Evolutionary conservation across 2,888 invertebrate species (phyloP).

Genomic region (Lissocephala sabroskyi): DNA sequence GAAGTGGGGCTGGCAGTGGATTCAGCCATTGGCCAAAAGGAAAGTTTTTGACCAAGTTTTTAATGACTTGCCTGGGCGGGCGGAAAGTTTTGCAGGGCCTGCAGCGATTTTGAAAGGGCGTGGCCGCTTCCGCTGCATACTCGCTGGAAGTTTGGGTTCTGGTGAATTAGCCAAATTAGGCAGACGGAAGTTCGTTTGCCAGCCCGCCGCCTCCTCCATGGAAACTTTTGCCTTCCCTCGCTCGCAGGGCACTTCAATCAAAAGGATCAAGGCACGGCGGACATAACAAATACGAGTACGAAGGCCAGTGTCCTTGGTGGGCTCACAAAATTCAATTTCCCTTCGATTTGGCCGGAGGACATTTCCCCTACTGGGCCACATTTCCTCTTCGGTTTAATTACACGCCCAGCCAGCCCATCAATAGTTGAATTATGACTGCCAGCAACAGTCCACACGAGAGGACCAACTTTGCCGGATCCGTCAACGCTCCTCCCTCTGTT

Average conservation of each 20-base stretch:
- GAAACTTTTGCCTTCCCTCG: background rate
- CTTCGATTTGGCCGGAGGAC: slow-evolving; percentile 28
- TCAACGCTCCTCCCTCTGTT: slow-evolving; percentile 16
- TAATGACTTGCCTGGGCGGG: slow-evolving; percentile 17
- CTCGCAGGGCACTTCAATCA: no score
- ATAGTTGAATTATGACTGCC: slow-evolving; percentile 32
- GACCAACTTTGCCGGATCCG: slow-evolving; percentile 16
- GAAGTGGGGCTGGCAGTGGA: background rate
- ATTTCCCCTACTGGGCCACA: slow-evolving; percentile 20
- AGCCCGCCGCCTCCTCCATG: background rate
- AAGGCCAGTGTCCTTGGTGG: no score
- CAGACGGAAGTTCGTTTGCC: slow-evolving; percentile 2
- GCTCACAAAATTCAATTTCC: slow-evolving; percentile 42
- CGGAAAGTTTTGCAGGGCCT: slow-evolving; percentile 16
- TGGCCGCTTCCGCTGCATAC: no score
- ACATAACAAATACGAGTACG: no score
- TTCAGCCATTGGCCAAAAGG: background rate
- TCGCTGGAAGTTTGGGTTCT: background rate
- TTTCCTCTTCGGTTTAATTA: slow-evolving; percentile 60
- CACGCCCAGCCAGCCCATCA: slow-evolving; percentile 34
- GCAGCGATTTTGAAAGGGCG: no score
- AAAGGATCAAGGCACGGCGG: no score
- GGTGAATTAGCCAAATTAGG: slow-evolving; percentile 6
- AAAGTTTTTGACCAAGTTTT: slow-evolving; percentile 18
- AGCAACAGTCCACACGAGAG: slow-evolving; percentile 20